Evolutionary conservation across 1,140 invertebrate genomes (phyloP).

Genomic region (Aplysia californica): DNA sequence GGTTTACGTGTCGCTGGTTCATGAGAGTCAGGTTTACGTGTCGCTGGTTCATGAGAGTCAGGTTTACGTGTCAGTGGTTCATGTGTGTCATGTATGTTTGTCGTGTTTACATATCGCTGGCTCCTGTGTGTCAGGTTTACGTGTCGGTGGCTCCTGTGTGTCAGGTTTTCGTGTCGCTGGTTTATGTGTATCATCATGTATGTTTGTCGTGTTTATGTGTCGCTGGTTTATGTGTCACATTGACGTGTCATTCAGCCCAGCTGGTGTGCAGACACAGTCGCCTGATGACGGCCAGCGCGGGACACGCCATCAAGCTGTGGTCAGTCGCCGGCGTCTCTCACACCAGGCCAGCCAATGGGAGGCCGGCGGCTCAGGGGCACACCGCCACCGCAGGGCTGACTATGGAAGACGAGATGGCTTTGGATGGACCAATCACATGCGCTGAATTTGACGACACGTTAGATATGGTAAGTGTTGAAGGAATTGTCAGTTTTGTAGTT

Average conservation of each 20-base stretch:
- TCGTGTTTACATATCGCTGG: too few species aligned
- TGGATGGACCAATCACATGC: conserved; percentile 60
- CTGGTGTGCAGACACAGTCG: conserved; percentile 47
- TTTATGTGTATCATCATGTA: too few species aligned
- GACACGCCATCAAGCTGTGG: conserved; percentile 56
- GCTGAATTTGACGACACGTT: conserved; percentile 64
- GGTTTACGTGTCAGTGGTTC: too few species aligned
- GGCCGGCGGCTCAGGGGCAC: background rate
- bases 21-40: too few species aligned
- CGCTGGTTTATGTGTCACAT: too few species aligned
- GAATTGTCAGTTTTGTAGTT: background rate
- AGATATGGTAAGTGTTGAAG: conserved; percentile 60
- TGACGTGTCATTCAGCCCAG: conserved; percentile 34
- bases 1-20: too few species aligned
- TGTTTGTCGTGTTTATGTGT: too few species aligned
- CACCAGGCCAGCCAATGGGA: conserved; percentile 46
- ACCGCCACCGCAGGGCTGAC: conserved; percentile 49
- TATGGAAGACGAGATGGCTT: conserved; percentile 67
- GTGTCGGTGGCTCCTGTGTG: too few species aligned
- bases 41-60: too few species aligned
- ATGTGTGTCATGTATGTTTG: too few species aligned
- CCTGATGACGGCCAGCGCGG: conserved; percentile 57
- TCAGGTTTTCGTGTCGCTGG: too few species aligned
- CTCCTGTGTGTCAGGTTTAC: too few species aligned
- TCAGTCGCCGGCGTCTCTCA: conserved; percentile 53